Conservation (phyloP, 2,888 invertebrate species). For the Noctua fimbriata region DNA sequence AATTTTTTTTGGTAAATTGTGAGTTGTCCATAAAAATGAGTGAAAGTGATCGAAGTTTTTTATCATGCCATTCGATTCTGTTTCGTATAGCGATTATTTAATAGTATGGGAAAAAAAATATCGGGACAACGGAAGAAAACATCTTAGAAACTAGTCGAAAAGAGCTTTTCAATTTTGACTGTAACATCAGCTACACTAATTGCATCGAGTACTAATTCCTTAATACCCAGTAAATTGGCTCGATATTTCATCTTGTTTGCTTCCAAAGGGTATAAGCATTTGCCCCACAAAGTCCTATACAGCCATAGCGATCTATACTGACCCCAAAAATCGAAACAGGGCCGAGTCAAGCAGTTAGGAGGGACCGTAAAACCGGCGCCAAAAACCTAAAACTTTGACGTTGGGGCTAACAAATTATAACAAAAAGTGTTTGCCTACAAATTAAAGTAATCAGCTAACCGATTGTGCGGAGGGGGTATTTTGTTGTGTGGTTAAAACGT, state of each 20-base stretch:
- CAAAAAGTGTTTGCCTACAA: conserved; percentile 64
- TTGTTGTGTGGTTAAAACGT: conserved; percentile 57
- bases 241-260: conserved; percentile 4
- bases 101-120: background rate
- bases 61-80: too few species aligned
- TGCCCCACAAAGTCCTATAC: background rate
- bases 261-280: conserved; percentile 16
- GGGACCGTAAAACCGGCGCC: conserved; percentile 44
- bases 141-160: too few species aligned
- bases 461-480: conserved; percentile 59
- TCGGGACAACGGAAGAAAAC: background rate
- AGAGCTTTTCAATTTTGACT: background rate
- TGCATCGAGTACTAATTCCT: background rate
- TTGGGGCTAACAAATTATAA: conserved; percentile 72
- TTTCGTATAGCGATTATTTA: background rate
- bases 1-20: background rate
- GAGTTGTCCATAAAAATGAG: background rate
- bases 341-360: conserved; percentile 12
- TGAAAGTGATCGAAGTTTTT: background rate
- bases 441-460: conserved; percentile 72
- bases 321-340: conserved; percentile 46
- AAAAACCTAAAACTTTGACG: conserved; percentile 67
- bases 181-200: background rate
- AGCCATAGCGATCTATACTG: conserved; percentile 9
- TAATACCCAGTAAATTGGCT: conserved; percentile 15